Evolutionary conservation across 2,797 vertebrate genomes (phyloP).

Genomic region (Coregonus sp.): DNA sequence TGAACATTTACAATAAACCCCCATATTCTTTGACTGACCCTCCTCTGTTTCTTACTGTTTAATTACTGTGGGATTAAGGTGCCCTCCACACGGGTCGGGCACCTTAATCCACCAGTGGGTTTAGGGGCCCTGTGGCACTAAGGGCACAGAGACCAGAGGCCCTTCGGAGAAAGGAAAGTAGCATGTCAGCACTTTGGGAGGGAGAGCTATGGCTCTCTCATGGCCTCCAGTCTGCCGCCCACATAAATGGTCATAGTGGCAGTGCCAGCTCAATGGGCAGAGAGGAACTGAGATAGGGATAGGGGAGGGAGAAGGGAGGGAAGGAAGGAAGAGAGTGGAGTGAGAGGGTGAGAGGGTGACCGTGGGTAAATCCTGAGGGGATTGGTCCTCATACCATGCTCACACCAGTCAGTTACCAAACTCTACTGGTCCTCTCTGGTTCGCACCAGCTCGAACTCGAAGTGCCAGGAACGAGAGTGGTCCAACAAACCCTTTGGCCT

Average conservation of each 20-base stretch:
- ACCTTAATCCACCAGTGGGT: constrained; percentile 50
- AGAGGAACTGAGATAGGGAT: no score
- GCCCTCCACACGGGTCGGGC: constrained; percentile 25
- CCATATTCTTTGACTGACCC: constrained; percentile 44
- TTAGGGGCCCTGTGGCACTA: constrained; percentile 46
- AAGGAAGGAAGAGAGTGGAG: not conserved
- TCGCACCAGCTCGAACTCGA: not conserved
- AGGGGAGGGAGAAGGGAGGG: no score
- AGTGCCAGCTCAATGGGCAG: constrained; percentile 17
- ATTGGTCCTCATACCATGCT: not conserved
- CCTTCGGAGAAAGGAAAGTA: constrained; percentile 63
- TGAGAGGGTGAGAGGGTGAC: not conserved
- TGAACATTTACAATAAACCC: constrained; percentile 50
- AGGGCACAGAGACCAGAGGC: constrained; percentile 51
- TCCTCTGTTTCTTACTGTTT: constrained; percentile 47
- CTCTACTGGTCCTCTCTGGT: not conserved
- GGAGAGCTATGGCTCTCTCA: constrained; percentile 34
- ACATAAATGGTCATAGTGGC: constrained; percentile 42
- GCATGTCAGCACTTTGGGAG: constrained; percentile 65
- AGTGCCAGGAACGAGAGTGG: not conserved
- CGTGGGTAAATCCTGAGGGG: not conserved
- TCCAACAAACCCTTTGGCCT: not conserved
- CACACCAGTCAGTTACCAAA: not conserved
- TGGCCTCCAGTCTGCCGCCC: constrained; percentile 46
- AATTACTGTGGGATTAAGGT: constrained; percentile 60